These are phyloP conservation scores for Forbesichthys papilliferus DNA, from an alignment of 2,113 vertebrate genomes.

Conservation along the genomic window DNA sequence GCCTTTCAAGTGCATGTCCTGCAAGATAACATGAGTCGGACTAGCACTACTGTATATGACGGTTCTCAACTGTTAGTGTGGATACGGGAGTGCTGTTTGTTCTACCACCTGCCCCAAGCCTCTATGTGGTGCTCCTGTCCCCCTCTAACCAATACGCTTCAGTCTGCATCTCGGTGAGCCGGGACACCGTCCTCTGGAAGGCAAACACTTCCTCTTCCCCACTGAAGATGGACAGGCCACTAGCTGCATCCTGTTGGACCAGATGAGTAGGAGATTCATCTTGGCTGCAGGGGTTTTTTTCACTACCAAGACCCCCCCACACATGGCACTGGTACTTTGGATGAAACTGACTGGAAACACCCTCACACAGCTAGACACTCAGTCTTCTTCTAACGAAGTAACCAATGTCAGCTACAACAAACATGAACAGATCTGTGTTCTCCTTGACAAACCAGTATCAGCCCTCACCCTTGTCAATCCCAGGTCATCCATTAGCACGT, in stretches of 20 bases:
- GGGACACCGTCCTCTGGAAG: conserved; percentile 91
- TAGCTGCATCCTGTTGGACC: conserved; percentile 80
- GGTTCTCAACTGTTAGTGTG: conserved; percentile 17
- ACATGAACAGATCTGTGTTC: conserved; percentile 14
- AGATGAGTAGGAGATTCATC: not conserved
- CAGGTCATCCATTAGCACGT: conserved; percentile 91
- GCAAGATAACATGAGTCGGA: conserved; percentile 4
- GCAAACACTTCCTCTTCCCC: conserved; percentile 95
- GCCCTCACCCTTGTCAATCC: conserved; percentile 86
- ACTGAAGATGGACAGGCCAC: conserved; percentile 90
- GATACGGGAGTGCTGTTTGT: conserved; percentile 13
- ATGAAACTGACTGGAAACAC: not conserved
- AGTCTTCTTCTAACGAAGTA: too few species aligned
- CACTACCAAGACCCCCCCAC: not conserved
- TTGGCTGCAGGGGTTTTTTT: not conserved
- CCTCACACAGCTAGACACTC: not conserved
- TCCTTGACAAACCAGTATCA: not conserved
- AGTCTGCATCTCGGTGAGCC: conserved; percentile 97
- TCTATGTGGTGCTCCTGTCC: conserved; percentile 76
- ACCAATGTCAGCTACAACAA: not conserved
- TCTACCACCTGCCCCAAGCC: conserved; percentile 36
- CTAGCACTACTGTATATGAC: conserved; percentile 16
- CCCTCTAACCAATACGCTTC: conserved; percentile 94
- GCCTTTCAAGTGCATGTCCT: too few species aligned
- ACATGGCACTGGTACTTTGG: not conserved